Evolutionary conservation across 1,140 invertebrate genomes (phyloP).

Genomic region (Palaemon carinicauda): DNA sequence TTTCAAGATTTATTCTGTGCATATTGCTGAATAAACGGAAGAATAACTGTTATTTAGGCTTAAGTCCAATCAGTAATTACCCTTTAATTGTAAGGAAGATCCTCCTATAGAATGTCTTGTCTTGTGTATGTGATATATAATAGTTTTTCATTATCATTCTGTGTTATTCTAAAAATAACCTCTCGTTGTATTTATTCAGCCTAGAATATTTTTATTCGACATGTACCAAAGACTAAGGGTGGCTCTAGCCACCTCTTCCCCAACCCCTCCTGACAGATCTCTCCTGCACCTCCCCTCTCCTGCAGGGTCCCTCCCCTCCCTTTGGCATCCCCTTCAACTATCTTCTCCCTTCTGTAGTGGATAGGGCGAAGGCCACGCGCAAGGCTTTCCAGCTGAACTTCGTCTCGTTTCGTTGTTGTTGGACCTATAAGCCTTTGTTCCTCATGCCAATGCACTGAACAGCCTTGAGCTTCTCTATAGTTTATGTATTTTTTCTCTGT

Average conservation of each 20-base stretch:
- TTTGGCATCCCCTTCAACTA: not conserved
- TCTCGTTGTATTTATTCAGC: too few relatives aligned
- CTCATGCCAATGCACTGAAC: not conserved
- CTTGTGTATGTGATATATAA: too few relatives aligned
- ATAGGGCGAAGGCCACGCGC: slow-evolving; percentile 17
- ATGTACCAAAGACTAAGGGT: not conserved
- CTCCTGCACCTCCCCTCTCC: not conserved
- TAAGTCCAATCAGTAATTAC: too few relatives aligned
- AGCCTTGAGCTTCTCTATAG: not conserved
- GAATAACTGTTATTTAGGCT: too few relatives aligned
- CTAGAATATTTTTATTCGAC: too few relatives aligned
- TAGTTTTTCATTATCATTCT: too few relatives aligned
- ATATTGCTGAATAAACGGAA: too few relatives aligned
- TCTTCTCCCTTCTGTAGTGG: not conserved
- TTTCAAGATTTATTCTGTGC: too few relatives aligned
- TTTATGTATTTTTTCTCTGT: not conserved
- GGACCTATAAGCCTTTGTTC: not conserved
- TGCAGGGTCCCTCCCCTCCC: not conserved
- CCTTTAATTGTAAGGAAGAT: too few relatives aligned
- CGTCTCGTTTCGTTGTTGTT: not conserved
- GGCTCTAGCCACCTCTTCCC: not conserved
- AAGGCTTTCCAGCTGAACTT: too few relatives aligned
- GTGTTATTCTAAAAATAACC: too few relatives aligned
- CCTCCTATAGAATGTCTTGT: too few relatives aligned
- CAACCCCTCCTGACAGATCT: not conserved